phyloP scores from a whole-genome alignment of 2,888 invertebrate genomes.

The Oligia fasciuncula region DNA sequence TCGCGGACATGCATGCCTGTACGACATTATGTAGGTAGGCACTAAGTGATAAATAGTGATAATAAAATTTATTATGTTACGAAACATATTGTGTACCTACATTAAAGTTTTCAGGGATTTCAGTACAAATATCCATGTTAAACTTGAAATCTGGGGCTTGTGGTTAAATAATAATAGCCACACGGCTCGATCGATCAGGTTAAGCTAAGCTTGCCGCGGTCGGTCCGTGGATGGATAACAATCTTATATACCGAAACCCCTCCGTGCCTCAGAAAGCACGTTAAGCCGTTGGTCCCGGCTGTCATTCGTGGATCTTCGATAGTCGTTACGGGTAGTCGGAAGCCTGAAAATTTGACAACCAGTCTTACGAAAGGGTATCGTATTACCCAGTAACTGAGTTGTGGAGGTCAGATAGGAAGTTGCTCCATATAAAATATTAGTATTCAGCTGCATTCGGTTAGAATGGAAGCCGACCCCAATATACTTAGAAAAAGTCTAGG shows the following conservation, averaged over 20 bases:
- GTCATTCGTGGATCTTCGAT: background rate
- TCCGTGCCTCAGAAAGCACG: too few species aligned
- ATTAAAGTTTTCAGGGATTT: constrained; percentile 6
- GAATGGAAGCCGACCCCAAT: background rate
- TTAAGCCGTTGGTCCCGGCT: too few species aligned
- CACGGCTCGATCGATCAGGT: background rate
- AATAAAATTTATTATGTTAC: constrained; percentile 67
- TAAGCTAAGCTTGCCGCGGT: background rate
- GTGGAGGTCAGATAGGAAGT: background rate
- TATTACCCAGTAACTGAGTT: background rate
- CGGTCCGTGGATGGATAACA: too few species aligned
- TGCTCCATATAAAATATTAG: background rate
- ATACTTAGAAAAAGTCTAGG: background rate
- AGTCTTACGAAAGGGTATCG: background rate
- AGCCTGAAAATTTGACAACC: background rate
- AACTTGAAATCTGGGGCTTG: background rate
- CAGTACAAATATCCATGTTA: background rate
- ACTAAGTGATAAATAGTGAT: constrained; percentile 72
- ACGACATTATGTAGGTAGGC: constrained; percentile 60
- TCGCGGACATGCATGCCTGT: constrained; percentile 74
- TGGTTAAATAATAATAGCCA: background rate
- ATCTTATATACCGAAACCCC: too few species aligned
- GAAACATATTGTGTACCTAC: constrained; percentile 47
- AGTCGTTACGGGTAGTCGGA: background rate
- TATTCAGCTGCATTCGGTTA: background rate